These are phyloP conservation scores for Autographa gamma DNA, from an alignment of 2,888 invertebrate species.

Conservation along the genomic window DNA sequence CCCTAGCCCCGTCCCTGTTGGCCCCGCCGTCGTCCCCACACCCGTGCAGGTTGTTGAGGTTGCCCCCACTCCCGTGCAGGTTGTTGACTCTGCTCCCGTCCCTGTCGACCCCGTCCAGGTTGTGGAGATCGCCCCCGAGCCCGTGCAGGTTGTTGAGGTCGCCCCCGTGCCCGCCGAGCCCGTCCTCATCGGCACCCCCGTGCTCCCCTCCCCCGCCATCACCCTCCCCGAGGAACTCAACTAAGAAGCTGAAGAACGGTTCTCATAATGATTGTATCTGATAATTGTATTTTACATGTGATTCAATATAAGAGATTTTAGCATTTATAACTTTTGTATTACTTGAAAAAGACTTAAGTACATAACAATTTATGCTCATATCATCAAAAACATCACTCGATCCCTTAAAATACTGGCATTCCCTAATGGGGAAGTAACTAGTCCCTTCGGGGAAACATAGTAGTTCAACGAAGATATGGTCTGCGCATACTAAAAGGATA, in stretches of 20 bases:
- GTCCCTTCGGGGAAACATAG: too few relatives aligned
- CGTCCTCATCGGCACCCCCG: conserved; percentile 37
- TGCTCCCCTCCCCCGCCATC: conserved; percentile 49
- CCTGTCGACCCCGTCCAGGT: conserved; percentile 49
- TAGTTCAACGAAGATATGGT: too few relatives aligned
- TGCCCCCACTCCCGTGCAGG: conserved; percentile 12
- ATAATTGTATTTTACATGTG: conserved; percentile 12
- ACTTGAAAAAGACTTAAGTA: background rate
- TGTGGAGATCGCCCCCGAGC: conserved; percentile 39
- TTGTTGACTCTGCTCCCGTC: conserved; percentile 5
- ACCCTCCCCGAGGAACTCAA: conserved; percentile 63
- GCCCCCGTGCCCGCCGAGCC: conserved; percentile 55
- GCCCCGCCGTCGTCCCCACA: background rate
- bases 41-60: conserved; percentile 16
- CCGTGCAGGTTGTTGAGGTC: conserved; percentile 35
- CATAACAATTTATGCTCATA: too few relatives aligned
- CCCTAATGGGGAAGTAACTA: too few relatives aligned
- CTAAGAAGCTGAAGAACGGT: conserved; percentile 47
- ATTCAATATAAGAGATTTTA: conserved; percentile 15
- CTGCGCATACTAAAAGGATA: too few relatives aligned
- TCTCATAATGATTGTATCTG: background rate
- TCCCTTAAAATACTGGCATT: too few relatives aligned
- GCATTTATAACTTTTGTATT: background rate
- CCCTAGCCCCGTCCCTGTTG: conserved; percentile 30
- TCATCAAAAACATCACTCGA: too few relatives aligned